Conservation (phyloP, 1,140 invertebrate genomes). For the Mycetomoellerius zeteki region DNA sequence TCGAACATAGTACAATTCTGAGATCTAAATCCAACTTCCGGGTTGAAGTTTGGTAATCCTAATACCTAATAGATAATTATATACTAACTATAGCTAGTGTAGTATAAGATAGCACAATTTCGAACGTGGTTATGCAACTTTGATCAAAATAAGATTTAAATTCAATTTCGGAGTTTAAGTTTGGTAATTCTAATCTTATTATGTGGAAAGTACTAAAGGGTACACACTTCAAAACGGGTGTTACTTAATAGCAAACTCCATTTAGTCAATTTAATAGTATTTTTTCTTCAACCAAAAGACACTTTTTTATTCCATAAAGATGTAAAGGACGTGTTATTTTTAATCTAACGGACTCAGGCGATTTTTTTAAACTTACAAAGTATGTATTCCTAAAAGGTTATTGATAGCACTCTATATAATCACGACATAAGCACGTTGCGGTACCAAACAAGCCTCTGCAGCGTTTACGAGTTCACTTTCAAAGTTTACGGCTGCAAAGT, state of each 20-base stretch:
- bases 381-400: neutral
- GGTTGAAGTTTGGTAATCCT: too few species aligned
- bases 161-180: too few species aligned
- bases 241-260: neutral
- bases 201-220: too few species aligned
- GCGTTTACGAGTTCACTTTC: neutral
- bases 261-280: neutral
- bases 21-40: too few species aligned
- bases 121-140: too few species aligned
- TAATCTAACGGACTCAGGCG: neutral
- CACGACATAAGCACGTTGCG: neutral
- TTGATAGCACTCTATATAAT: neutral
- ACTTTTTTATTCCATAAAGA: neutral
- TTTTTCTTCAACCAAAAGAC: neutral
- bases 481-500: conserved; percentile 13
- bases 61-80: too few species aligned
- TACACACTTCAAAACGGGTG: too few species aligned
- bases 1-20: too few species aligned
- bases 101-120: too few species aligned
- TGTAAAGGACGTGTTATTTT: neutral
- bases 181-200: too few species aligned
- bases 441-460: neutral
- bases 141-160: too few species aligned
- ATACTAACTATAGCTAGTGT: too few species aligned
- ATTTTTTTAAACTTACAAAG: neutral